phyloP scores from a whole-genome alignment of 2,113 vertebrate genomes.

The Eurypyga helias region DNA sequence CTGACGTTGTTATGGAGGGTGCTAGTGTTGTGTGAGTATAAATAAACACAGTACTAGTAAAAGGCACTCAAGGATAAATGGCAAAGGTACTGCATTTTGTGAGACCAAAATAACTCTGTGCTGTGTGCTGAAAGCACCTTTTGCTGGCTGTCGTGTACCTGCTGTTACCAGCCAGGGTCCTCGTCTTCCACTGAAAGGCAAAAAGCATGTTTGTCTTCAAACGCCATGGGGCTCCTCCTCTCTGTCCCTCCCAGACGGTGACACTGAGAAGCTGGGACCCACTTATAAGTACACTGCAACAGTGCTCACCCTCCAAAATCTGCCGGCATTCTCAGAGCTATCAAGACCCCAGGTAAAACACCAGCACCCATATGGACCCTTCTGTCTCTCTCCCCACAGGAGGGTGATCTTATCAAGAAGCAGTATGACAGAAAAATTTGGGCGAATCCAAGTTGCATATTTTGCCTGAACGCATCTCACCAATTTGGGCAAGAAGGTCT shows the following conservation, averaged over 20 bases:
- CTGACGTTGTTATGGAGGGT: neutral
- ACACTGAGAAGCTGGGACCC: neutral
- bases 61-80: slow-evolving; percentile 26
- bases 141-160: accelerated
- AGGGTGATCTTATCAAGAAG: neutral
- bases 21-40: neutral
- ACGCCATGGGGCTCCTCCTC: neutral
- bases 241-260: neutral
- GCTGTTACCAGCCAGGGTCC: neutral
- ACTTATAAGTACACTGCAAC: neutral
- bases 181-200: neutral
- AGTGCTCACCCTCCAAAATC: neutral
- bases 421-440: neutral
- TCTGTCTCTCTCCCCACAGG: neutral
- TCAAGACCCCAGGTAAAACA: neutral
- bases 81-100: slow-evolving; percentile 2
- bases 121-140: neutral
- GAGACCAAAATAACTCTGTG: neutral
- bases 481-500: neutral
- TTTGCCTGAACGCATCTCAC: neutral
- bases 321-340: neutral
- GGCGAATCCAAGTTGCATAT: neutral
- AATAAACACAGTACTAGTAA: slow-evolving; percentile 34
- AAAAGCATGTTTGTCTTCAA: neutral
- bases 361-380: neutral